Percentiles rank a stretch among this genome's conserved stretches.
These are phyloP conservation scores for Doryteuthis pealeii DNA, from an alignment of 1,140 invertebrate genomes.

Conservation along the genomic window DNA sequence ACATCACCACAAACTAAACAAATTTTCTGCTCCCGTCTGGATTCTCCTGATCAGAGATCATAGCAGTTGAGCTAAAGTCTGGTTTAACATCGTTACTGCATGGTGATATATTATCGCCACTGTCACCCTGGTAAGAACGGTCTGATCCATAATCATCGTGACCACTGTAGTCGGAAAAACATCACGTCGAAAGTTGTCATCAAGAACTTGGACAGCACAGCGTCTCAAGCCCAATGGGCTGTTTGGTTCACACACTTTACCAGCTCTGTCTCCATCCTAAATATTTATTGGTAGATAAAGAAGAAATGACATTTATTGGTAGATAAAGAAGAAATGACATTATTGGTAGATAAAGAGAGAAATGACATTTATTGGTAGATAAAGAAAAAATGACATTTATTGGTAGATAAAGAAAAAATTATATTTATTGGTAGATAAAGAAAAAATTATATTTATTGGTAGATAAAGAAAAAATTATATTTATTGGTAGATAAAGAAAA, in stretches of 20 bases:
- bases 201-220: conserved; percentile 47
- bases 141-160: conserved; percentile 53
- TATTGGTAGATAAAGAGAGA: too few species aligned
- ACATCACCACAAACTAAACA: conserved; percentile 97
- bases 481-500: too few species aligned
- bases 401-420: too few species aligned
- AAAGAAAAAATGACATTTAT: too few species aligned
- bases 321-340: too few species aligned
- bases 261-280: conserved; percentile 50
- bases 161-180: conserved; percentile 48
- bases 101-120: conserved; percentile 48
- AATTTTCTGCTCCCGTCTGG: conserved; percentile 46
- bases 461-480: too few species aligned
- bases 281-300: conserved; percentile 26
- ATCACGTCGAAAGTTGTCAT: conserved; percentile 51
- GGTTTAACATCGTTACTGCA: conserved; percentile 42
- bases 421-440: too few species aligned
- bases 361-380: too few species aligned
- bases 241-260: conserved; percentile 55
- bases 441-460: too few species aligned
- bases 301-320: conserved; percentile 25
- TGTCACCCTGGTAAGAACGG: conserved; percentile 48
- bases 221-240: conserved; percentile 47
- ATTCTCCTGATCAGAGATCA: conserved; percentile 43
- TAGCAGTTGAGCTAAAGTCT: conserved; percentile 37